Evolutionary conservation across 2,888 invertebrate genomes (phyloP).

Genomic region (Allophyes oxyacanthae): DNA sequence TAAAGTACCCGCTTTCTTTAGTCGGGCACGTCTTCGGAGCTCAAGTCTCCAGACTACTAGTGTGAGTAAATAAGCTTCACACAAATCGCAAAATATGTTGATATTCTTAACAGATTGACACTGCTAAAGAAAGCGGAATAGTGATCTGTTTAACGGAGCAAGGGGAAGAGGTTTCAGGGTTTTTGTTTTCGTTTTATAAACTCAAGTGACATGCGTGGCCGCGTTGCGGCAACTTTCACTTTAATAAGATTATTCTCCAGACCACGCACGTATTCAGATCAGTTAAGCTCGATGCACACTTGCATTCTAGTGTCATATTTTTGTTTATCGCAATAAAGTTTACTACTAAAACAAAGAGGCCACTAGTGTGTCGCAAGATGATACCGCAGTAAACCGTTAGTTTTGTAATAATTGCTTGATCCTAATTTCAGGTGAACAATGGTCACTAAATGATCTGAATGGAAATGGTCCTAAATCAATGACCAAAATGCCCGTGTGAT

Average conservation of each 20-base stretch:
- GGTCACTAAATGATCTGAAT: slow-evolving; percentile 70
- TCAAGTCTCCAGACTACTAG: slow-evolving; percentile 45
- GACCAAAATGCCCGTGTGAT: slow-evolving; percentile 70
- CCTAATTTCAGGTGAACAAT: slow-evolving; percentile 67
- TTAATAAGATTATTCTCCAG: slow-evolving; percentile 23
- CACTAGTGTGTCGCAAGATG: slow-evolving; percentile 15
- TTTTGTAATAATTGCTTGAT: slow-evolving; percentile 66
- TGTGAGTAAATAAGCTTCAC: slow-evolving; percentile 53
- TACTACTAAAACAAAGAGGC: neutral
- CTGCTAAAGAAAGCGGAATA: slow-evolving; percentile 35
- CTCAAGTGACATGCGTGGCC: slow-evolving; percentile 37
- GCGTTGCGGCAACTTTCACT: slow-evolving; percentile 50
- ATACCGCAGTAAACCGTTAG: slow-evolving; percentile 21
- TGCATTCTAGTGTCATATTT: neutral
- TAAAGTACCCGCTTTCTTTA: slow-evolving; percentile 58
- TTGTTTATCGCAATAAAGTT: neutral
- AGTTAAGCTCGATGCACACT: neutral
- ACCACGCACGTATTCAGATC: slow-evolving; percentile 15
- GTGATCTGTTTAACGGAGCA: slow-evolving; percentile 15
- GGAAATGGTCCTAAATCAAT: slow-evolving; percentile 78
- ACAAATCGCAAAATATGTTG: slow-evolving; percentile 41
- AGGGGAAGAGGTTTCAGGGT: slow-evolving; percentile 25
- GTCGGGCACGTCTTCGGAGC: slow-evolving; percentile 55
- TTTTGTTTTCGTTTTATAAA: slow-evolving; percentile 41
- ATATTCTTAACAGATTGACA: slow-evolving; percentile 32